These are phyloP conservation scores for Dicranocentrus wangi DNA, from an alignment of 2,888 invertebrate genomes.

Conservation along the genomic window DNA sequence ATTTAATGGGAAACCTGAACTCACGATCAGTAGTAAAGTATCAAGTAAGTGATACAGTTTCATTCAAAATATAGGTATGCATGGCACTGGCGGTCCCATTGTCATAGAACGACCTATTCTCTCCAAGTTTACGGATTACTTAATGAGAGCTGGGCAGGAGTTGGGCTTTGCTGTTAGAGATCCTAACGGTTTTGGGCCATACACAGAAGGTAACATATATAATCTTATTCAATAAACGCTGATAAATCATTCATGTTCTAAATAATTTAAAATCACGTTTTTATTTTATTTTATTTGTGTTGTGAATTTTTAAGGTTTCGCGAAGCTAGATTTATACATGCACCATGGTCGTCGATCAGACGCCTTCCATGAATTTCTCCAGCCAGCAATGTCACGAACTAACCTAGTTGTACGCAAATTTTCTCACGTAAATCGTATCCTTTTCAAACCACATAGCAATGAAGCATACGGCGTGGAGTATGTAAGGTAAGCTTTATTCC, in stretches of 20 bases:
- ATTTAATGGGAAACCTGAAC: no score
- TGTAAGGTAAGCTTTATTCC: no score
- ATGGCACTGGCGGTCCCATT: slow-evolving; percentile 58
- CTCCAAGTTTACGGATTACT: slow-evolving; percentile 55
- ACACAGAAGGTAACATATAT: slow-evolving; percentile 58
- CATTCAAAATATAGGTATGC: slow-evolving; percentile 51
- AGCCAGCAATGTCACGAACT: slow-evolving; percentile 41
- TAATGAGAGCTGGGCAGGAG: slow-evolving; percentile 66
- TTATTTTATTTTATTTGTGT: neutral
- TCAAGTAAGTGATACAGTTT: no score
- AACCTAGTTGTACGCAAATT: slow-evolving; percentile 58
- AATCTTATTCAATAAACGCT: neutral
- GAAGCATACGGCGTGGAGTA: slow-evolving; percentile 65
- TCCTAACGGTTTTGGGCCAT: slow-evolving; percentile 41
- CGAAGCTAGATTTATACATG: slow-evolving; percentile 53
- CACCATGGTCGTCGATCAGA: slow-evolving; percentile 45
- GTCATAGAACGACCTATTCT: slow-evolving; percentile 56
- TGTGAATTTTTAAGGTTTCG: slow-evolving; percentile 37
- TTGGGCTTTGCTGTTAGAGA: slow-evolving; percentile 64
- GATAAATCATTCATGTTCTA: neutral
- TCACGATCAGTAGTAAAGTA: no score
- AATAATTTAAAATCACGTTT: no score
- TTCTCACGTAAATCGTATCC: slow-evolving; percentile 49
- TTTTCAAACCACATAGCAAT: slow-evolving; percentile 54
- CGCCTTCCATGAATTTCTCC: slow-evolving; percentile 33